Base-by-base conservation (phyloP, 2,888 invertebrate species). In the Argyresthia albistria region DNA sequence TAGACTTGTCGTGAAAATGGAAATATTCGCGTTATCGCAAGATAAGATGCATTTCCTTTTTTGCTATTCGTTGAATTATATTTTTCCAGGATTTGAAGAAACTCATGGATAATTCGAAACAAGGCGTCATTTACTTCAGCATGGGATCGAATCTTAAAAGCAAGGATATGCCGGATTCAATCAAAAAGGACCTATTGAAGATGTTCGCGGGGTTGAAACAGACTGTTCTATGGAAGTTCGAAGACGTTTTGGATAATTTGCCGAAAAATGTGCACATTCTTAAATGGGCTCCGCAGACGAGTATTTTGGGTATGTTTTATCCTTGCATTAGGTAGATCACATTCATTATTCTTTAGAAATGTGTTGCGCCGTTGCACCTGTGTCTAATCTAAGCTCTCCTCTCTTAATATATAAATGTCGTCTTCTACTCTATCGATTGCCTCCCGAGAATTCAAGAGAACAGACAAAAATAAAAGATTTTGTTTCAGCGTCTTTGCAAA, bases 161-260 rank as follows among this genome's bases (percentile, higher is more conserved):
- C 36, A 65, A 63, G 12, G 60, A 65, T 0, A 61, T 79, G 57
- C 66, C 75, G 1, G 59, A 63, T 10, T 59, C 63, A 36, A 55
- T 62, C 3, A 64, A 66, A 35, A 55, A 59, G n/a, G 57, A 55
- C 0, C 57, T 77, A 10, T 14, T 73, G 3, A 59, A 58, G 35
- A 64, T 67, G 12, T 75, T 80, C 52, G 59, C 64, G 1, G 60
- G 62, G 46, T 55, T 80, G 46, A 71, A 73, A 53, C 71, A 77
- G 54, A 66, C 66, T 4, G 72, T 80, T 8, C 48, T 82, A n/a
- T 78, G 76, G 79, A 80, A 77, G 60, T 74, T 67, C 58, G 73
- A 74, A 55, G 66, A 62, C 12, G 47, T 51, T 0, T 43, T 73
- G 37, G 57, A 61, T 1, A 59, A 63, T 35, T 42, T 59, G 9